Evolutionary conservation across 2,113 vertebrate species (phyloP), one percentile per base, ranked within the genome.

Genomic region (Protobothrops flavoviridis): DNA sequence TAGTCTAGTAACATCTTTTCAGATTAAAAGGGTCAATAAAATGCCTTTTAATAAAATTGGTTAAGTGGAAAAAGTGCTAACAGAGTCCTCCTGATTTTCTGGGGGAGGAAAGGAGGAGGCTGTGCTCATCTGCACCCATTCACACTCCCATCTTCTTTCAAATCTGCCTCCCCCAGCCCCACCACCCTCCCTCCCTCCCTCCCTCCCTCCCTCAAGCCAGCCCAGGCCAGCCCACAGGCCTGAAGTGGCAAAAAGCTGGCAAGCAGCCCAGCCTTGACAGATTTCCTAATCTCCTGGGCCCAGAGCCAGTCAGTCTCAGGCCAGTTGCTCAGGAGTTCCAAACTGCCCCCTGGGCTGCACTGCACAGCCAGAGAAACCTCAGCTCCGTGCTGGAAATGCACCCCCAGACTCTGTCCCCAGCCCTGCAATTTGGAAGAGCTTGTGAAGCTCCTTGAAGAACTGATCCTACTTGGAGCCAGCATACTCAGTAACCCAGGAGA

Each of bases 61-160:
- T 39, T 20, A 39, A 39, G 2, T 39, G 15, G 33, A 20, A 39
- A 81, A 39, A 20, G 33, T 81, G 69, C 15, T 20, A 39, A 33
- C 17, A 39, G 33, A 9, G 33, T 81, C 33, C 69, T 39, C 17
- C 33, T 81, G 69, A 81, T 39, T 81, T 39, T 91, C 93, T 92
- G 21, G 39, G 26, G 95, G 94, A 29, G 23, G 8, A 33, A 0
- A 26, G 6, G 6, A 1, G 52, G 39, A 17, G 15, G n/a, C 59
- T 55, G 33, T 81, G 91, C 9, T 29, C 94, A 55, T 56, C 93
- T 85, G 92, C 96, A 81, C 55, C 55, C 61, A 11, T 6, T 8
- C 69, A 39, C 33, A 21, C 33, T 81, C 55, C 55, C 69, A 20
- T 17, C 17, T 81, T 39, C 69, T 15, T 81, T 81, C 33, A 39